Conservation (phyloP, 2,113 vertebrate genomes). For the Garra rufa region DNA sequence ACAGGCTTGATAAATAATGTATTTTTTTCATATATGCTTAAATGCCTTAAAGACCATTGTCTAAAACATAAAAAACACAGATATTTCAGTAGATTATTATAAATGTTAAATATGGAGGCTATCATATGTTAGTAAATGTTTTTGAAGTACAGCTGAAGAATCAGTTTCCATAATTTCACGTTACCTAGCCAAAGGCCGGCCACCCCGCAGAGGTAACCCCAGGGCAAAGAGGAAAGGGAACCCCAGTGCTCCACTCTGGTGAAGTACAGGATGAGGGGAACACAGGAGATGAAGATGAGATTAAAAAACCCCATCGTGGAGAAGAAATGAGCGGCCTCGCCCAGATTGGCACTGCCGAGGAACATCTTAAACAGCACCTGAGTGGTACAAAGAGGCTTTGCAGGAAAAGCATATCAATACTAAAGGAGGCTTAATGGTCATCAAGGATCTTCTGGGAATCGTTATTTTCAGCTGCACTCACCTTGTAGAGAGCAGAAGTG, state of each 20-base stretch:
- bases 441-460: not conserved
- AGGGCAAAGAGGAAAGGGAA: slow-evolving; percentile 91
- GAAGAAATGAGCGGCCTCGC: slow-evolving; percentile 94
- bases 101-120: not conserved
- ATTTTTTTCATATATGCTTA: too few species aligned
- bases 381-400: slow-evolving; percentile 17
- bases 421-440: slow-evolving; percentile 11
- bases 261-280: slow-evolving; percentile 93
- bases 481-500: slow-evolving; percentile 96
- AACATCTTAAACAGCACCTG: slow-evolving; percentile 99
- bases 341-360: slow-evolving; percentile 93
- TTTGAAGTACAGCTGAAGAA: not conserved
- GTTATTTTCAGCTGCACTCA: slow-evolving; percentile 61
- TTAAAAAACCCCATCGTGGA: slow-evolving; percentile 98
- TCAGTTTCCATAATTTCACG: not conserved
- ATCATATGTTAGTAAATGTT: not conserved
- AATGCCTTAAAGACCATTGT: too few species aligned
- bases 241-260: slow-evolving; percentile 97
- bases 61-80: not conserved
- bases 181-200: slow-evolving; percentile 96
- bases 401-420: not conserved
- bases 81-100: not conserved
- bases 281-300: slow-evolving; percentile 95
- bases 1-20: too few species aligned
- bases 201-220: slow-evolving; percentile 97